Evolutionary conservation across 2,113 vertebrate genomes (phyloP), one percentile per base, ranked within the genome.

Genomic region (Podilymbus podiceps): DNA sequence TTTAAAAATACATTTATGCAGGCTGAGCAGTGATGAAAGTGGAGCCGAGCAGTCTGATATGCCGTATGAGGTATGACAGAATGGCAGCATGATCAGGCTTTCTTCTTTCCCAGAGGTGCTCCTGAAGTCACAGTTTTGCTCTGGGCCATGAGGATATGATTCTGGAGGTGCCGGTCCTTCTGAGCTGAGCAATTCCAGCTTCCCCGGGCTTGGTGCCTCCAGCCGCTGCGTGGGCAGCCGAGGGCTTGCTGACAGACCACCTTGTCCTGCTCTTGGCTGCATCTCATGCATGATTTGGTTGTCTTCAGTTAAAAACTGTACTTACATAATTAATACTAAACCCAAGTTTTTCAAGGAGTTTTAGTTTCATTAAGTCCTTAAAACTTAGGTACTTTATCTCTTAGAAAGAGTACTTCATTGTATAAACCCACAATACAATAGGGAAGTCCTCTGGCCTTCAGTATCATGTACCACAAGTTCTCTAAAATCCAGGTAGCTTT

Each of bases 41-140:
- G 9, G 67, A 72, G 31, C 0, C 0, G 35, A 14, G 1, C 44
- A 47, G 60, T 6, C 52, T 88, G 71, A 72, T n/a, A 3, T 4
- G 12, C 62, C 1, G 0, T 25, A 28, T 16, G 25, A 83, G n/a
- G 53, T 50, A 31, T 2, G 7, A 46, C 74, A 79, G 3, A 46
- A 46, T 3, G 63, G 28, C 31, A 56, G 40, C 5, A 5, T 35
- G 49, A 3, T 12, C 44, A 11, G 83, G 40, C 9, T 60, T 63
- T 20, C 35, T 58, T 44, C 46, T 79, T 66, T 76, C 58, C 67
- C 86, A 72, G 40, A 56, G 16, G 25, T 27, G 23, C 35, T 88
- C 35, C 67, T 49, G 53, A 42, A 64, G 35, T 6, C 8, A 1
- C 18, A 42, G 59, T 30, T 85, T 69, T 66, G 50, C 35, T 73